These are phyloP conservation scores for Embiotoca jacksoni DNA, from an alignment of 2,113 vertebrate genomes.

Conservation along the genomic window DNA sequence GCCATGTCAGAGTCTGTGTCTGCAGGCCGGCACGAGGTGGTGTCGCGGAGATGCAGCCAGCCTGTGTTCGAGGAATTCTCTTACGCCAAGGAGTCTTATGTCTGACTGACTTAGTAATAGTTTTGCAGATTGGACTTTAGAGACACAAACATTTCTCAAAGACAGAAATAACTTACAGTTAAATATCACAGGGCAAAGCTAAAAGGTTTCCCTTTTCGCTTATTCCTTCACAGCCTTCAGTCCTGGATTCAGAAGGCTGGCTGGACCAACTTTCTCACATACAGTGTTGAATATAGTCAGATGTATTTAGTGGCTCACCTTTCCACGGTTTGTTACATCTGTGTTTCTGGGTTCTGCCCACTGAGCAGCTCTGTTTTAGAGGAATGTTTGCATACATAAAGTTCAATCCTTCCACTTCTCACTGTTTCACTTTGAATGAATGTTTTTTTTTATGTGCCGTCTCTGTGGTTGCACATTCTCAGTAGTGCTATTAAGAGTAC, in stretches of 20 bases:
- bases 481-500: constrained; percentile 79
- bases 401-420: not conserved
- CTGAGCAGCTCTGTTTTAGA: not conserved
- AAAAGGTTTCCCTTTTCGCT: not conserved
- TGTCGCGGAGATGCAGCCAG: constrained; percentile 87
- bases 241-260: not conserved
- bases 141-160: not conserved
- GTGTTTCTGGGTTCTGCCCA: not conserved
- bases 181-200: constrained; percentile 1
- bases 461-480: constrained; percentile 43
- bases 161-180: not conserved
- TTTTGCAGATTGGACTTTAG: constrained; percentile 5
- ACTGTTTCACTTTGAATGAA: constrained; percentile 61
- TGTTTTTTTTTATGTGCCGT: constrained; percentile 39
- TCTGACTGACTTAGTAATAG: constrained; percentile 79
- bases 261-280: no score
- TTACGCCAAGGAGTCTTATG: constrained; percentile 93
- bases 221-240: not conserved
- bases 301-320: no score
- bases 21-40: constrained; percentile 68
- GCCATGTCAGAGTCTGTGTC: constrained; percentile 87
- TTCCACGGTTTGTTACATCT: not conserved
- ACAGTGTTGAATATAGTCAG: not conserved
- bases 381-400: not conserved
- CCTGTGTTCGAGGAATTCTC: constrained; percentile 89